Conservation (phyloP, 2,888 invertebrate species). For the Harpalus rubripes region DNA sequence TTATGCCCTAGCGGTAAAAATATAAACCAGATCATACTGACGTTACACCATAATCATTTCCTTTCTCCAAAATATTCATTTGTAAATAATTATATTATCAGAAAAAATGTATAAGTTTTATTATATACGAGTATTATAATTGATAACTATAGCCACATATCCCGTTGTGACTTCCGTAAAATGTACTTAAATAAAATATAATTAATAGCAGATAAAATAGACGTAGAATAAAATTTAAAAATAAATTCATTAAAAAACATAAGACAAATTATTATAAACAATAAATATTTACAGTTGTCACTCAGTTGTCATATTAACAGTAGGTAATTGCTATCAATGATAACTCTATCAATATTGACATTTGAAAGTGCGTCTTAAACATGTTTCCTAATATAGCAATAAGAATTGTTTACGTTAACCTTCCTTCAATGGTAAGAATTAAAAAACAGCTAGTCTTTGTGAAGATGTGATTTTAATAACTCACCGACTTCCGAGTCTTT, state of each 20-base stretch:
- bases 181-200: too few species aligned
- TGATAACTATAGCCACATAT: too few species aligned
- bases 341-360: neutral
- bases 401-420: neutral
- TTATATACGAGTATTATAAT: too few species aligned
- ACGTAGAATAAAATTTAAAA: too few species aligned
- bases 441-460: neutral
- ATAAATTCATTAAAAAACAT: neutral
- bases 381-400: neutral
- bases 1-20: too few species aligned
- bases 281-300: neutral
- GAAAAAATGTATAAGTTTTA: too few species aligned
- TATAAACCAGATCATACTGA: too few species aligned
- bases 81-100: too few species aligned
- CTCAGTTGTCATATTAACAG: neutral
- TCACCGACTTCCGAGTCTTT: neutral
- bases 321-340: neutral
- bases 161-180: too few species aligned
- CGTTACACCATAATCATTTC: too few species aligned
- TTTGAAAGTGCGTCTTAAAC: neutral
- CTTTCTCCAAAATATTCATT: too few species aligned
- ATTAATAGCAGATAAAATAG: too few species aligned
- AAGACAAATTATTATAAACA: neutral
- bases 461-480: neutral
- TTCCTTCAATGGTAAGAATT: neutral